Evolutionary conservation across 2,888 invertebrate species (phyloP).

Genomic region (Chloroclystis v-ata): DNA sequence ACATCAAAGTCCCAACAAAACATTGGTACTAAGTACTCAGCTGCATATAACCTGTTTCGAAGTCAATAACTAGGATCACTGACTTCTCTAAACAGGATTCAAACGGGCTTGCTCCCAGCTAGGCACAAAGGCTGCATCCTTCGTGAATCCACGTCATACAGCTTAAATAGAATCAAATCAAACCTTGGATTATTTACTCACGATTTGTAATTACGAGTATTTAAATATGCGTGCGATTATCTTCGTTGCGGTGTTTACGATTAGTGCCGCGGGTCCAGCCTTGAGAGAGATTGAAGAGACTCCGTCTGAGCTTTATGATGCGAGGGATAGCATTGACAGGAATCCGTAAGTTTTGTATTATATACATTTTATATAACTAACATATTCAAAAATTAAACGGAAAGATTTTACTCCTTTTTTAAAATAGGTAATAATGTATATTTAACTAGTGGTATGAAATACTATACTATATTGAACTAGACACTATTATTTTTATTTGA

Average conservation of each 20-base stretch:
- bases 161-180: slow-evolving; percentile 2
- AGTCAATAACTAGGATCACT: slow-evolving; percentile 7
- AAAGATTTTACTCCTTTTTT: too few species aligned
- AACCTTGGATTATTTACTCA: slow-evolving; percentile 13
- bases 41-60: slow-evolving; percentile 13
- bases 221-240: slow-evolving; percentile 16
- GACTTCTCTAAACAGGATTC: slow-evolving; percentile 1
- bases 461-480: too few species aligned
- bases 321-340: slow-evolving; percentile 4
- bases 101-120: background rate
- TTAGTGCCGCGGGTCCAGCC: slow-evolving; percentile 10
- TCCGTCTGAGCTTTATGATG: slow-evolving; percentile 3
- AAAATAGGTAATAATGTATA: too few species aligned
- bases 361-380: too few species aligned
- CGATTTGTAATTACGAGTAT: slow-evolving; percentile 14
- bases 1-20: too few species aligned
- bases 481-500: too few species aligned
- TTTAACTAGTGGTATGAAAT: too few species aligned
- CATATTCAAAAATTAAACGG: too few species aligned
- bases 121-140: slow-evolving; percentile 2
- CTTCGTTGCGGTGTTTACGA: slow-evolving; percentile 14
- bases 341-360: slow-evolving; percentile 8
- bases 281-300: slow-evolving; percentile 6
- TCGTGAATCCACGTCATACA: slow-evolving; percentile 1
- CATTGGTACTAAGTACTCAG: background rate